phyloP scores from a whole-genome alignment of 2,797 vertebrate species.

The Acridotheres tristis region DNA sequence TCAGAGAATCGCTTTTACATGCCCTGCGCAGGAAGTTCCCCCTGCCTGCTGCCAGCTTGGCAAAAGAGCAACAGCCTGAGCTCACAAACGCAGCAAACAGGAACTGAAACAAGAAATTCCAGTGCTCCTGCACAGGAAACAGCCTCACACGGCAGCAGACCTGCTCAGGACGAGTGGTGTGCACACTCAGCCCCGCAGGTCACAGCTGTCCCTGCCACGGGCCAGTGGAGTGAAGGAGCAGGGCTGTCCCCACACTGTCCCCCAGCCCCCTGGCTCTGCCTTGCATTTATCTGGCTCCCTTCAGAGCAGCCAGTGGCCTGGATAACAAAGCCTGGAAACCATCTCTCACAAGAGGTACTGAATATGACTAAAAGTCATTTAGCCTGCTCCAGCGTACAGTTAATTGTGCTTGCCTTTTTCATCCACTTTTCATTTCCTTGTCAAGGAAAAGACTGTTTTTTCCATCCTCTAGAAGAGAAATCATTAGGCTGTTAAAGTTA shows the following conservation, averaged over 20 bases:
- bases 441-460: not conserved
- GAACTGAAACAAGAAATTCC: conserved; percentile 67
- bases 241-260: not conserved
- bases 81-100: conserved; percentile 57
- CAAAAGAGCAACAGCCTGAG: conserved; percentile 59
- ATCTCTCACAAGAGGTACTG: not conserved
- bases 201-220: fast-evolving
- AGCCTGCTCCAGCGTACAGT: fast-evolving
- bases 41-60: conserved; percentile 65
- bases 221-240: fast-evolving
- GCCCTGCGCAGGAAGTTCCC: conserved; percentile 66
- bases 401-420: not conserved
- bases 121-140: conserved; percentile 52
- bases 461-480: not conserved
- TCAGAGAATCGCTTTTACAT: conserved; percentile 71
- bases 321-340: not conserved
- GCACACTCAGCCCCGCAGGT: not conserved
- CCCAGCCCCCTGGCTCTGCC: not conserved
- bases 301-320: not conserved
- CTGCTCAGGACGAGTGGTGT: fast-evolving
- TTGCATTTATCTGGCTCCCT: not conserved
- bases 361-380: not conserved
- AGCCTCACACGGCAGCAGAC: not conserved
- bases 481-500: conserved; percentile 12
- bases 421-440: not conserved